Base-by-base conservation (phyloP, 2,888 invertebrate species). In the Cephonodes hylas region DNA sequence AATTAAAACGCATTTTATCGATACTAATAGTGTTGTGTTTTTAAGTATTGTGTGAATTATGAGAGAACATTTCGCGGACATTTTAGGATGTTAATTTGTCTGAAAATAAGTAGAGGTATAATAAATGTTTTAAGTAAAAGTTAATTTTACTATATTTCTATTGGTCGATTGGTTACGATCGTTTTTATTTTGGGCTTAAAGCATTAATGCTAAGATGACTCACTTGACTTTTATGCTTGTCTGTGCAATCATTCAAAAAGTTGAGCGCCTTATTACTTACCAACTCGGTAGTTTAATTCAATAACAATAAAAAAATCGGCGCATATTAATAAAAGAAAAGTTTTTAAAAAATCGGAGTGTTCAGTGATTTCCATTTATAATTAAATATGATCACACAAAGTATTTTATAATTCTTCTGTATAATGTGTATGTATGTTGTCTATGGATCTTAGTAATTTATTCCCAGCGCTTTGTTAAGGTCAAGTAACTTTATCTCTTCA, bases 381-480 rank as follows among this genome's bases (percentile, higher is more conserved):
- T 70, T 69, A 42, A 61, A 66, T 45, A 64, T 64, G 62, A 59
- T 65, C 66, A 74, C 68, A 73, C 69, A 69, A 73, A 76, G 72
- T 77, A 76, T 73, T 72, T 69, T 67, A 73, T 73, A 70, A 63
- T 68, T 70, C 67, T 68, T 59, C 70, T 69, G 63, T 70, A 67
- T 64, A 65, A 65, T 67, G 65, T 68, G 65, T 62, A 58, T 58
- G 61, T 64, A 65, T 61, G 58, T 61, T 64, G 20, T 63, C 22
- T 42, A 31, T 59, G 15, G 48, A 58, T 62, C 8, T 38, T 45
- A 34, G 15, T 56, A 59, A 56, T 56, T 10, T 44, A 27, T 23
- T 38, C 20, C 2, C 7, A 58, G 31, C 53, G 53, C 53, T 53
- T 53, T 31, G 1, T 18, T 53, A 31, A 31, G 7, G 18, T 53